Evolutionary conservation across 2,113 vertebrate species (phyloP).

Genomic region (Pachyramphus minor): DNA sequence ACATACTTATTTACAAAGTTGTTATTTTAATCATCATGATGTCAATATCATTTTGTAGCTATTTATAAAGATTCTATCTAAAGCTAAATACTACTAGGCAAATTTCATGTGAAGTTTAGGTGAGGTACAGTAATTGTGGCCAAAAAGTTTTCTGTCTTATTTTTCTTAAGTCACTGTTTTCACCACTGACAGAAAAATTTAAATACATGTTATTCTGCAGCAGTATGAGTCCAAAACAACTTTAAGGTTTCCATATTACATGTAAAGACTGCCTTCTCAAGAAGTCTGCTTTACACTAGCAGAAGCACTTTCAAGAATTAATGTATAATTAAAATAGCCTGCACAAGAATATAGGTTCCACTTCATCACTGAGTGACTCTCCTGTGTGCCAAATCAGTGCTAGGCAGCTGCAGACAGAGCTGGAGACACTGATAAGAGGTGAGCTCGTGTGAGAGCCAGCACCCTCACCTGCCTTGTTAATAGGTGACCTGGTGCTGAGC

Average conservation of each 20-base stretch:
- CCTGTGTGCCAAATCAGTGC: not conserved
- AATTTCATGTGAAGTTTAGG: not conserved
- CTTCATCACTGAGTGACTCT: not conserved
- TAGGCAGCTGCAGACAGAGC: not conserved
- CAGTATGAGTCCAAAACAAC: not conserved
- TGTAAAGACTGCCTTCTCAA: not conserved
- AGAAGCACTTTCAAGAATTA: not conserved
- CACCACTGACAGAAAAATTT: not conserved
- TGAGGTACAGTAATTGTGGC: not conserved
- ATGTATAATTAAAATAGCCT: not conserved
- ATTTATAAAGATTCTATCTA: not conserved
- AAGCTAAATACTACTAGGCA: not conserved
- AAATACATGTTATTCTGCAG: not conserved
- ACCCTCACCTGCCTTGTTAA: not conserved
- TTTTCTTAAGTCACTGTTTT: not conserved
- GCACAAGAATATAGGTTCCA: not conserved
- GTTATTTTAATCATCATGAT: not conserved
- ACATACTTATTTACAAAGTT: not conserved
- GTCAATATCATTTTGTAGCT: not conserved
- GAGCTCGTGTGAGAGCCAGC: not conserved
- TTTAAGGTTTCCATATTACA: not conserved
- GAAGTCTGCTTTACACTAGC: not conserved
- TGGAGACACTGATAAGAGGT: not conserved
- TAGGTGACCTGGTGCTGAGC: fast-evolving
- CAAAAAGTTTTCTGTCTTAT: not conserved